These are phyloP conservation scores for Athrips mouffetella DNA, from an alignment of 2,888 invertebrate species.

Conservation along the genomic window DNA sequence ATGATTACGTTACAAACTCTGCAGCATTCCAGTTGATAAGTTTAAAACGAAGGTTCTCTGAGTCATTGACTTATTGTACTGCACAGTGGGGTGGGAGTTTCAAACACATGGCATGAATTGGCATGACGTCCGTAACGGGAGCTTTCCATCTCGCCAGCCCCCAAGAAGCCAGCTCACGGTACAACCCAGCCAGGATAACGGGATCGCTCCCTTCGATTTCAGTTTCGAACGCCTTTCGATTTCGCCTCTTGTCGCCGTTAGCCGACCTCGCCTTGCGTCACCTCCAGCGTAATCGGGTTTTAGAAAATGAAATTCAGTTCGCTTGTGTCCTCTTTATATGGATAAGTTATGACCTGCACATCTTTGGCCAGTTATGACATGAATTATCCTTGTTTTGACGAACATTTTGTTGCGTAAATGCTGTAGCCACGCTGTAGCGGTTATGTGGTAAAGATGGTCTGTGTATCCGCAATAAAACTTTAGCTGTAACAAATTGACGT, in stretches of 20 bases:
- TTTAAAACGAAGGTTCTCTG: constrained; percentile 13
- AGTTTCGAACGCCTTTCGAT: constrained; percentile 70
- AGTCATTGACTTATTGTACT: no score
- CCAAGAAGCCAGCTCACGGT: constrained; percentile 12
- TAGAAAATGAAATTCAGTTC: constrained; percentile 75
- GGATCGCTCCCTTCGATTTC: constrained; percentile 73
- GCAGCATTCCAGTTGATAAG: constrained; percentile 14
- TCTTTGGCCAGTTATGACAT: constrained; percentile 34
- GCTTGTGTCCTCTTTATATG: constrained; percentile 66
- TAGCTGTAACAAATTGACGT: constrained; percentile 6
- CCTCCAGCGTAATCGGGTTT: constrained; percentile 69
- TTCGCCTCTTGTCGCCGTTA: constrained; percentile 63
- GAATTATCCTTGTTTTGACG: constrained; percentile 28
- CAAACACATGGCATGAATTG: no score
- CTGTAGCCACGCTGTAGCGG: constrained; percentile 7
- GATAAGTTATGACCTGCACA: constrained; percentile 55
- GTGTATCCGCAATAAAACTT: not conserved
- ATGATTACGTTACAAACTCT: not conserved
- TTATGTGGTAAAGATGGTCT: not conserved
- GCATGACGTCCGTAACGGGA: constrained; percentile 63
- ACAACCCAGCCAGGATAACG: constrained; percentile 60
- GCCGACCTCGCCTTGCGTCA: constrained; percentile 66
- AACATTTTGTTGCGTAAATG: constrained; percentile 31
- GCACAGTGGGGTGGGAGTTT: no score
- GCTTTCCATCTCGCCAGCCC: constrained; percentile 62